Base-by-base conservation (phyloP, 2,888 invertebrate genomes). In the Biston stratarius region DNA sequence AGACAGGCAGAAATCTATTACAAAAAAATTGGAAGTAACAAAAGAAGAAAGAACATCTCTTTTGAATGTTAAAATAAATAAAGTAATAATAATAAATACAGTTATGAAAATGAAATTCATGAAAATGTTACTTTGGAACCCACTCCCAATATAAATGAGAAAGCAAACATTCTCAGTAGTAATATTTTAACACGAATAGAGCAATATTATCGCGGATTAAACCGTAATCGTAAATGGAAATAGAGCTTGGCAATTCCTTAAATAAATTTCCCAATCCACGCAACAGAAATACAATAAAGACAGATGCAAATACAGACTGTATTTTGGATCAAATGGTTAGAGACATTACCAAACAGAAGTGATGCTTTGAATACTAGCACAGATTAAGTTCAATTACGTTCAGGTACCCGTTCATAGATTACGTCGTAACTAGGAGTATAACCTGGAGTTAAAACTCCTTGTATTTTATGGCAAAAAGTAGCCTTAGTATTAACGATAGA, bases 401-500 rank as follows among this genome's bases (percentile, higher is more conserved):
- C 56, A 62, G 55, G 34, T 58, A 68, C 61, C 48, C 38, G 56
- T 45, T 66, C 53, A 62, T 66, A 72, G 68, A 72, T 72, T 69
- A 66, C 67, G 51, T 63, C 70, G 52, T 67, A 72, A 69, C 63
- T 52, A 51, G 42, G 24, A 33, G 40, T 40, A 51, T 57, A 60
- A 15, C 58, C 48, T 56, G 40, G 67, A 68, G 56, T 64, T 64
- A 60, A 71, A 71, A 69, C 67, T 65, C 84, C 81, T 81, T 83
- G 83, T 82, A 85, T 85, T 83, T 82, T 80, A 83, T 79, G 71
- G 83, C 85, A 90, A 90, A 90, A 90, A 90, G 85, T 86, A 83
- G 85, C 68, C 59, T 68, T 47, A 36, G 53, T 58, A 83, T 86
- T 88, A 85, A 81, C 79, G 83, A 85, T 78, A 80, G 84, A 86